Base-by-base conservation (phyloP, 1,140 invertebrate genomes). In the Saxidomus purpurata region DNA sequence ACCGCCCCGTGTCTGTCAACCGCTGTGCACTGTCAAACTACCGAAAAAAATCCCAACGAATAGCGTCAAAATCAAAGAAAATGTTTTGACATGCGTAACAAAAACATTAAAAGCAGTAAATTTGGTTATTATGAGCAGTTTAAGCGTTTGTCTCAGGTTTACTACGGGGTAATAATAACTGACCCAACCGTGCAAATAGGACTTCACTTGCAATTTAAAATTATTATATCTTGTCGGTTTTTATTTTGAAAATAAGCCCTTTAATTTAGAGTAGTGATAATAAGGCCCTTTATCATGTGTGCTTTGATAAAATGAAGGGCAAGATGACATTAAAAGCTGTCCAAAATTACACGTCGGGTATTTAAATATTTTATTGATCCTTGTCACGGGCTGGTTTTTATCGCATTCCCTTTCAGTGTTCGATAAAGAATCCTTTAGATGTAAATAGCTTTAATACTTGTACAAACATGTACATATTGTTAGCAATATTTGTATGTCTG, bases 381-480 rank as follows among this genome's bases (percentile, higher is more conserved):
- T 22, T 59, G 55, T 59, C 55, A 25, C 22, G 19, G 22, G 22
- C 34, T 4, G 3, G n/a, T 36, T 15, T 28, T 71, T 71, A 71
- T 71, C 67, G 31, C 36, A 1, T 36, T 71, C 15, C 34, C 36
- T 4, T 71, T 71, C 9, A 25, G 6, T 8, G 28, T 71, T 19
- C 38, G 34, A 71, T 71, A 63, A 38, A 38, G 67, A 38, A 71
- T 71, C 17, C 67, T 38, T 38, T 17, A 6, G 67, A 71, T 38
- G 34, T 71, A 2, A 71, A 38, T 71, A 71, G 8, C 34, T 67
- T 22, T 71, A 71, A 22, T 38, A 38, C 25, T 71, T 38, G 67
- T 28, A 17, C 67, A 71, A 71, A 71, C 34, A 71, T 40, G 34
- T 71, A 71, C 67, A 71, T 71, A 38, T 71, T 40, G 34, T 36